phyloP scores from a whole-genome alignment of 2,113 vertebrate species.

The Vulpes ferrilata region DNA sequence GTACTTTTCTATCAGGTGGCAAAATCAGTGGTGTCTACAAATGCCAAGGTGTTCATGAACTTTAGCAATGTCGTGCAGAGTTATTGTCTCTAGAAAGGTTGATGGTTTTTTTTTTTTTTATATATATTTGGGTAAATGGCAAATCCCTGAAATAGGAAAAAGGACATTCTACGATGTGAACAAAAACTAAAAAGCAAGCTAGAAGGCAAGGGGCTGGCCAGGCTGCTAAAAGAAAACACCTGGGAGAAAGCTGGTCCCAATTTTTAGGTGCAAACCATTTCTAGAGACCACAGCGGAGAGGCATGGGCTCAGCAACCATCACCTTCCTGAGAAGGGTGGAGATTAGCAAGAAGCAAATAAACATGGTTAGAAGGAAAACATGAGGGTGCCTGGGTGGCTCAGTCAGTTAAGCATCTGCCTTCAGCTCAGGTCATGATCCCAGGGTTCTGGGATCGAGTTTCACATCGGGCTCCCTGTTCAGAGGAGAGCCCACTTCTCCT shows the following conservation, averaged over 20 bases:
- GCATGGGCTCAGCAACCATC: neutral
- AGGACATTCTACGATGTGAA: neutral
- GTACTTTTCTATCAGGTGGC: neutral
- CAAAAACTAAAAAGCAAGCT: neutral
- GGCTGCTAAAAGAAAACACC: neutral
- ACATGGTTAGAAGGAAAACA: neutral
- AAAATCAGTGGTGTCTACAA: neutral
- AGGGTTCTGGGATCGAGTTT: no score
- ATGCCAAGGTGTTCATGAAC: neutral
- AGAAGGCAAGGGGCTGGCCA: neutral
- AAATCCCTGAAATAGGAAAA: neutral
- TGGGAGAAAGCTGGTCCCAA: neutral
- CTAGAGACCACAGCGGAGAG: neutral
- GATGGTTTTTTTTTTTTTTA: neutral
- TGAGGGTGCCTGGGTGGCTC: neutral
- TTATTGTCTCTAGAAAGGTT: neutral
- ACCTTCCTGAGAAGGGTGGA: neutral
- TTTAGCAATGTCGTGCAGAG: neutral
- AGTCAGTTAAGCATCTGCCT: no score
- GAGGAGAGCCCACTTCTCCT: no score
- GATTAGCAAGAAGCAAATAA: constrained; percentile 6
- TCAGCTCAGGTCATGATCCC: no score
- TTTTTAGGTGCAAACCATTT: neutral
- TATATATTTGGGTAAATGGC: neutral
- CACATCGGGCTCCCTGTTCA: no score